A percentile compares a stretch with the other conserved stretches of the same genome.
These are phyloP conservation scores for Saimiri boliviensis DNA, from an alignment of 2,113 vertebrate genomes.

Conservation along the genomic window DNA sequence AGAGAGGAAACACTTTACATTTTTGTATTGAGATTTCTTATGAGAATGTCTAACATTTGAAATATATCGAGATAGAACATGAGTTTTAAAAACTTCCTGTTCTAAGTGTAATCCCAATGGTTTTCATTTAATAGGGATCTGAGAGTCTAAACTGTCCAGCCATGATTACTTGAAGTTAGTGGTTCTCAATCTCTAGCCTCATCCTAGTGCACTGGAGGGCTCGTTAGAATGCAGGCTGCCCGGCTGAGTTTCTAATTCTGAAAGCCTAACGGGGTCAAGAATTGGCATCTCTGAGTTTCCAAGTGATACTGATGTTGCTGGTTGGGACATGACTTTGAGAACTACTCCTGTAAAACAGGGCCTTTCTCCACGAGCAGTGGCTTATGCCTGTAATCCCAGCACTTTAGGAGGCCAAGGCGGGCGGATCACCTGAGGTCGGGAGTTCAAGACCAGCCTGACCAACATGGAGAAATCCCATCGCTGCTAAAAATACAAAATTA, in stretches of 20 bases:
- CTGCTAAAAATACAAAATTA: no score
- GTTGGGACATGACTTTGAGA: neutral
- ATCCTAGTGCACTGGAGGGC: rapidly evolving
- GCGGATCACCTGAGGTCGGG: no score
- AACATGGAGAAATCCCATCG: no score
- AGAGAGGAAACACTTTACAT: neutral
- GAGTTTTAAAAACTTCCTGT: neutral
- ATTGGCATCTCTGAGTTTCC: neutral
- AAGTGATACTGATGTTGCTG: no score
- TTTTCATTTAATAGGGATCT: neutral
- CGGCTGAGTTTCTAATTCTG: neutral
- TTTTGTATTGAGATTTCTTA: neutral
- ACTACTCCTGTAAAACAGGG: neutral
- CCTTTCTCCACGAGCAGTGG: no score
- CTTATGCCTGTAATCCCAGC: no score
- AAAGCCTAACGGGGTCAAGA: neutral
- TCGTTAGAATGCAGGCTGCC: rapidly evolving
- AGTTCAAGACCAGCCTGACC: no score
- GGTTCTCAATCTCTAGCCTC: neutral
- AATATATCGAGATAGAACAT: neutral
- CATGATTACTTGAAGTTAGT: neutral
- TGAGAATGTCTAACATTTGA: neutral
- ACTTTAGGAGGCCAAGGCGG: no score
- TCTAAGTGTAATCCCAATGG: no score
- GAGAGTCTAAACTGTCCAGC: neutral